Evolutionary conservation across 2,888 invertebrate genomes (phyloP).

Genomic region (Caenorhabditis angaria): DNA sequence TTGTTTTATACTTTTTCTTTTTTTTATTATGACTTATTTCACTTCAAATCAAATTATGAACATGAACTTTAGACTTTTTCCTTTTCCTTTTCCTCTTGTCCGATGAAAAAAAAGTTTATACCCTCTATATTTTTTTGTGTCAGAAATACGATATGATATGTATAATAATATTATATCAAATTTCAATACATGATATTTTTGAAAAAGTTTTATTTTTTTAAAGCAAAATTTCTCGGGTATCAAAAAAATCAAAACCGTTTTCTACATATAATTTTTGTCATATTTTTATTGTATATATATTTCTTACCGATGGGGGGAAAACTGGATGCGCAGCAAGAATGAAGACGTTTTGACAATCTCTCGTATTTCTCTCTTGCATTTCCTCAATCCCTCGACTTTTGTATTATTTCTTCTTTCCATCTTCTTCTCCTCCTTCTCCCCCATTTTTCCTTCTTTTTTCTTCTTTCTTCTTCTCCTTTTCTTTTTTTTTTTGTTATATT

Average conservation of each 20-base stretch:
- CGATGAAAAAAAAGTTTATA: no score
- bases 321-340: conserved; percentile 2
- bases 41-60: no score
- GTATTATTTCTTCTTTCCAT: conserved; percentile 1
- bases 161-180: no score
- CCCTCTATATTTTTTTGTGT: neutral
- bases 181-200: no score
- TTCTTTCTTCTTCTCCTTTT: neutral
- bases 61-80: no score
- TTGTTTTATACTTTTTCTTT: neutral
- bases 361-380: neutral
- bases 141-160: neutral
- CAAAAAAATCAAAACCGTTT: neutral
- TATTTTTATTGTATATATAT: neutral
- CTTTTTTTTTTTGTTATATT: neutral
- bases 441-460: neutral
- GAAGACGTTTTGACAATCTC: conserved; percentile 1
- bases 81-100: no score
- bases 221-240: no score
- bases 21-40: no score
- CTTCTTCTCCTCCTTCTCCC: neutral
- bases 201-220: no score
- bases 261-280: no score
- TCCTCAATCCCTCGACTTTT: conserved; percentile 2
- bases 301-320: conserved; percentile 2